Evolutionary conservation across 35 echinoderm and acorn worm genomes (phyloP).

Genomic region (Hemicentrotus pulcherrimus): DNA sequence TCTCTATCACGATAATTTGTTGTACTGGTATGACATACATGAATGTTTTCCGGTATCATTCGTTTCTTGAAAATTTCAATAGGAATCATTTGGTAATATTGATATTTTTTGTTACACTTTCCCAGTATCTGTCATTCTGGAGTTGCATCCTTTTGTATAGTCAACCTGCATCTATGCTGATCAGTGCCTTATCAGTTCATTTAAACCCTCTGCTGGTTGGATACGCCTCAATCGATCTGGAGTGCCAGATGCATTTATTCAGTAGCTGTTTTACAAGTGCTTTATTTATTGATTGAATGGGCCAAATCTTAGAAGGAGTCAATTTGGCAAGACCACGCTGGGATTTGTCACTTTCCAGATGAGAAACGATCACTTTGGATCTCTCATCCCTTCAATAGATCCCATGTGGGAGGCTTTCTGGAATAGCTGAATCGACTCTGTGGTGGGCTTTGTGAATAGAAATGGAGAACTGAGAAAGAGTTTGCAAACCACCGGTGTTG

Average conservation of each 20-base stretch:
- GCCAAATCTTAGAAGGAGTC: neutral
- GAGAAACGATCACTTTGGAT: neutral
- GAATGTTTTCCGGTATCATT: too few species aligned
- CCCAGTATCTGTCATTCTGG: neutral
- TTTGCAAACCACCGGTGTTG: neutral
- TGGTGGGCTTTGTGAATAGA: neutral
- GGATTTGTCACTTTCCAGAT: constrained; percentile 17
- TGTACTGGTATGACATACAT: too few species aligned
- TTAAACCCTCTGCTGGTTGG: neutral
- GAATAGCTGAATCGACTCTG: neutral
- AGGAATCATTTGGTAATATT: neutral
- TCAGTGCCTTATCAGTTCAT: neutral
- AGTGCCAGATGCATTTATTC: constrained; percentile 10
- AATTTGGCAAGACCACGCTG: neutral
- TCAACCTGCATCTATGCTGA: neutral
- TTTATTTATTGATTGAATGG: neutral
- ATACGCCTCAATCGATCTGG: neutral
- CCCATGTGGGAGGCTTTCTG: neutral
- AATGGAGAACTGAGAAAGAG: neutral
- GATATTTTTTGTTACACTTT: neutral
- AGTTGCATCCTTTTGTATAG: neutral
- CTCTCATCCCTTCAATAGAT: neutral
- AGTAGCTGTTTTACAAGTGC: constrained; percentile 10
- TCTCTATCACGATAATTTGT: too few species aligned
- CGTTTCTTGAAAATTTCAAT: neutral